Evolutionary conservation across 2,113 vertebrate genomes (phyloP).

Genomic region (Sinosuthora webbiana): DNA sequence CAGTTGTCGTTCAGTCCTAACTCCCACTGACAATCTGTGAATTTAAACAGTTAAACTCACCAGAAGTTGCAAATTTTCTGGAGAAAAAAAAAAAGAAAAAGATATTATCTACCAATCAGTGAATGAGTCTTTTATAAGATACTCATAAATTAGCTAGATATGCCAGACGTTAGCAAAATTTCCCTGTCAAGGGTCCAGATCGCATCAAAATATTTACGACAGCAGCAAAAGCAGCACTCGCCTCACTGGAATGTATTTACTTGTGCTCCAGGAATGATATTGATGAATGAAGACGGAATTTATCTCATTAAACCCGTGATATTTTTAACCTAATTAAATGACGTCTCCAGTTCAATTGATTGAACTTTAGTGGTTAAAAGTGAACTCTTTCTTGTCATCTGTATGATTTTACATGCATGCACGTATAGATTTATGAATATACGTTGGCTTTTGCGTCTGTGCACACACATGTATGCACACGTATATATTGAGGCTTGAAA

Average conservation of each 20-base stretch:
- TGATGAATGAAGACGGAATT: constrained; percentile 18
- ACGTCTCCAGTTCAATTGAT: background rate
- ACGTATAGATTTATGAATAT: accelerated
- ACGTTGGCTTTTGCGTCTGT: background rate
- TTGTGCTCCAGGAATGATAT: background rate
- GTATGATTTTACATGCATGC: background rate
- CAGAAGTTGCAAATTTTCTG: background rate
- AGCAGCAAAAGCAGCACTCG: constrained; percentile 4
- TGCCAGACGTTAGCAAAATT: background rate
- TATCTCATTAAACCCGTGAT: background rate
- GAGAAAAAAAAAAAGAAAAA: background rate
- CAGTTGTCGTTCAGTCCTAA: constrained; percentile 2
- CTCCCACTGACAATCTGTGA: constrained; percentile 9
- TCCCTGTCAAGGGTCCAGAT: constrained; percentile 1
- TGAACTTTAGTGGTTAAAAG: constrained; percentile 33
- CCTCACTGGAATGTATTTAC: background rate
- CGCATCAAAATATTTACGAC: constrained; percentile 34
- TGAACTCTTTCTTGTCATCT: background rate
- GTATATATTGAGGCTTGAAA: background rate
- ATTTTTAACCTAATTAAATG: background rate
- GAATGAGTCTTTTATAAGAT: background rate
- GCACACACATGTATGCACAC: background rate
- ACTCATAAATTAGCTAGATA: background rate
- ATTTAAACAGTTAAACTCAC: constrained; percentile 19
- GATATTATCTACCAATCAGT: background rate